phyloP scores from a whole-genome alignment of 2,888 invertebrate species.

The Branchellion lobata region DNA sequence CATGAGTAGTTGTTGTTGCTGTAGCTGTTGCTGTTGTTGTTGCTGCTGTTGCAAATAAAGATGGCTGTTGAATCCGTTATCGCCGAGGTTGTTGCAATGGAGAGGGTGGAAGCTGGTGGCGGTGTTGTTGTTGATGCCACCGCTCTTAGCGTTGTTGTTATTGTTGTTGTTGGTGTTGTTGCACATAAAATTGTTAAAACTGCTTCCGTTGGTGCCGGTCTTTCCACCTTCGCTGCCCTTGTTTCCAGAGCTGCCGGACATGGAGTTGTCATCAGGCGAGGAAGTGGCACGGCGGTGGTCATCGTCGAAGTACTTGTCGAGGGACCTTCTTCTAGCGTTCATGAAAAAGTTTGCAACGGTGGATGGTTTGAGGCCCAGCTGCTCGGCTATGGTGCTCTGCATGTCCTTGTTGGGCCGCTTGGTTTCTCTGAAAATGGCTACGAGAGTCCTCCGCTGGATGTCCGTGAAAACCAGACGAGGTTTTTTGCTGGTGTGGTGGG shows the following conservation, averaged over 20 bases:
- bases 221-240: background rate
- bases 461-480: slow-evolving; percentile 99
- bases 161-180: slow-evolving; percentile 1
- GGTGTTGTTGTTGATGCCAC: background rate
- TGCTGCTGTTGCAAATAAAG: slow-evolving; percentile 13
- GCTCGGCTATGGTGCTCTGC: slow-evolving; percentile 97
- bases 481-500: slow-evolving; percentile 72
- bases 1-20: slow-evolving; percentile 16
- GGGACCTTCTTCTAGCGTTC: slow-evolving; percentile 87
- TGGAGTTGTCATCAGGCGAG: background rate
- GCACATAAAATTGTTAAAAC: background rate
- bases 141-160: background rate
- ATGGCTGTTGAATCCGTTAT: background rate
- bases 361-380: slow-evolving; percentile 91
- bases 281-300: slow-evolving; percentile 21
- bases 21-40: slow-evolving; percentile 21
- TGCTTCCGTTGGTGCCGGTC: background rate
- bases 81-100: background rate
- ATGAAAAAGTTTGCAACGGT: slow-evolving; percentile 99
- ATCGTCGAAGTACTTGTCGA: slow-evolving; percentile 72
- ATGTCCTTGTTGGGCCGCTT: slow-evolving; percentile 98
- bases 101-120: background rate
- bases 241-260: background rate
- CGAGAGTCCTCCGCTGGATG: slow-evolving; percentile 98
- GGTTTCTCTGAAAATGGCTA: slow-evolving; percentile 99